phyloP scores from a whole-genome alignment of 2,113 vertebrate genomes.

The Eublepharis macularius region DNA sequence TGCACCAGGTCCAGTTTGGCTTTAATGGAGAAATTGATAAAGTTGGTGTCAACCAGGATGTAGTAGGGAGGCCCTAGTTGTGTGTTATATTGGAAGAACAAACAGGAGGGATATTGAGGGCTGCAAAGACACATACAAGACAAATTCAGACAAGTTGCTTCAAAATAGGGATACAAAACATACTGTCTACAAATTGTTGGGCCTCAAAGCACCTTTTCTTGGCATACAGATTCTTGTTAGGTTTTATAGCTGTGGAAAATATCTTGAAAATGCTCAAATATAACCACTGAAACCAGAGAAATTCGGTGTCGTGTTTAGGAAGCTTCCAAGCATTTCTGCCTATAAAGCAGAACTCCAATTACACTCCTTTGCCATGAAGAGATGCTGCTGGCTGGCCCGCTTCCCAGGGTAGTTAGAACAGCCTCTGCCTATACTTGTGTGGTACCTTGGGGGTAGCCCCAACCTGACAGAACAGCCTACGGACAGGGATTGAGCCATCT shows the following conservation, averaged over 20 bases:
- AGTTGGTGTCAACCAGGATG: slow-evolving; percentile 95
- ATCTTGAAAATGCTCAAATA: not conserved
- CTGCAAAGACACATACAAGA: slow-evolving; percentile 70
- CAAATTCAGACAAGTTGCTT: slow-evolving; percentile 43
- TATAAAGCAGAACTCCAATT: no score
- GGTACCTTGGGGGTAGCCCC: no score
- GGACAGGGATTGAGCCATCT: no score
- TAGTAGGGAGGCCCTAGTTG: slow-evolving; percentile 96
- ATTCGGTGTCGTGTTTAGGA: not conserved
- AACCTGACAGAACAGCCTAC: no score
- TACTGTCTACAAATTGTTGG: not conserved
- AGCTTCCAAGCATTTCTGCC: no score
- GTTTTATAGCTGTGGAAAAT: not conserved
- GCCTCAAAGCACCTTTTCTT: not conserved
- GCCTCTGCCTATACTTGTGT: no score
- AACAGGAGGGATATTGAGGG: slow-evolving; percentile 90
- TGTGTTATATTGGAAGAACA: slow-evolving; percentile 99
- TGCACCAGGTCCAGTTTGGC: slow-evolving; percentile 96
- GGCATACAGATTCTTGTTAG: not conserved
- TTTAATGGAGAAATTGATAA: slow-evolving; percentile 99
- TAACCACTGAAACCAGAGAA: not conserved
- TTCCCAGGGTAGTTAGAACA: no score
- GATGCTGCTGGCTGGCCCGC: no score
- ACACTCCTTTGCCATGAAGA: no score
- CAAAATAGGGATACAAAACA: not conserved